A percentile compares a stretch with the other conserved stretches of the same genome.
phyloP scores from a whole-genome alignment of 2,113 vertebrate species.

The Etia nguti region DNA sequence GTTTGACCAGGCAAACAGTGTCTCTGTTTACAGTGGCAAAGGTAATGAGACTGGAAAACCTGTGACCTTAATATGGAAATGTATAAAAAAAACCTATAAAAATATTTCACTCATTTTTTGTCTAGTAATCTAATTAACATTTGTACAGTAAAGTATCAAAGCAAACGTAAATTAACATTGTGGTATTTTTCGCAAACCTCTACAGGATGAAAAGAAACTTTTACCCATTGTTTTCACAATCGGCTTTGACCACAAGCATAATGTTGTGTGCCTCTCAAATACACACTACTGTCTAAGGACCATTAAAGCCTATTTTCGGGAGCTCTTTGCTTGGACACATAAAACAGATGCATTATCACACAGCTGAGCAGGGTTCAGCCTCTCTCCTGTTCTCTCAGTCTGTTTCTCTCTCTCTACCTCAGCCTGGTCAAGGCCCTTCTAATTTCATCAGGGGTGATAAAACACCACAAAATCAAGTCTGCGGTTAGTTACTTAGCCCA shows the following conservation, averaged over 20 bases:
- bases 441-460: conserved; percentile 74
- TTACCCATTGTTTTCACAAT: not conserved
- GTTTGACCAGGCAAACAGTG: not conserved
- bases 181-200: not conserved
- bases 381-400: not conserved
- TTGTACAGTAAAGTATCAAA: not conserved
- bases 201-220: conserved; percentile 14
- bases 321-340: not conserved
- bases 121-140: not conserved
- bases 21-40: not conserved
- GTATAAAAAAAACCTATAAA: not conserved
- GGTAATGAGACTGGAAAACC: not conserved
- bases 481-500: conserved; percentile 66
- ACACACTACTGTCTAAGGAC: not conserved
- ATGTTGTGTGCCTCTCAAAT: not conserved
- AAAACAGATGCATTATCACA: conserved; percentile 22
- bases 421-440: conserved; percentile 28
- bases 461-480: conserved; percentile 67
- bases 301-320: conserved; percentile 9
- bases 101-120: not conserved
- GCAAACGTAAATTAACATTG: not conserved
- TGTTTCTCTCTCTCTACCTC: not conserved
- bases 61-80: not conserved
- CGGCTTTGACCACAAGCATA: not conserved
- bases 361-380: not conserved